Base-by-base conservation (phyloP, 2,113 vertebrate species). In the Perca flavescens region DNA sequence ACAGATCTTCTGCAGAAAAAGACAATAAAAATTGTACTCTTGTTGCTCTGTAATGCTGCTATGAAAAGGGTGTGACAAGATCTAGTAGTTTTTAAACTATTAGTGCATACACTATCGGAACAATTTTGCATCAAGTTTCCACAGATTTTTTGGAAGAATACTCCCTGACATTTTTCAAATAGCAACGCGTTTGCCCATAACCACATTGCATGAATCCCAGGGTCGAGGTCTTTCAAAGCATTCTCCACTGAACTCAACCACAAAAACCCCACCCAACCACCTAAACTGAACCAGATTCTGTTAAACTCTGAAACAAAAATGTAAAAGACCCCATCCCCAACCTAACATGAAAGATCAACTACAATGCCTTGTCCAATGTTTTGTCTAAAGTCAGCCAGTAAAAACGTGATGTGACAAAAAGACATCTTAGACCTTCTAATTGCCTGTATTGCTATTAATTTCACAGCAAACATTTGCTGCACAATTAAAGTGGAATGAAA, bases 231-330 rank as follows among this genome's bases (percentile, higher is more conserved):
- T 93, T 93, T 89, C 85, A 91, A 93, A 92, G 88, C 92, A 92
- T 92, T 94, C 89, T 91, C 82, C 66, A 69, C 77, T 86, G 69
- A 90, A 90, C 80, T 88, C 68, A 34, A 92, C 93, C 92, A 94
- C 93, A 92, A 86, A 83, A 94, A 86, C 93, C 86, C 88, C 92
- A 91, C 91, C 94, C 94, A 92, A 77, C 88, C 86, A 94, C 89
- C 91, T 93, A 94, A 95, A 94, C 87, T 78, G 77, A 93, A 92
- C 84, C 93, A 94, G 93, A 94, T 91, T 93, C 92, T 70, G 66
- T 53, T 71, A 72, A 90, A 86, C 84, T 88, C 67, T 86, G 81
- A 85, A 93, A 87, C 46, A 77, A 28, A 85, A 81, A 71, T 84
- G 52, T n/a, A 64, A 80, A 80, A 85, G 78, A 60, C 79, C 66